Conservation (phyloP, 2,797 vertebrate species). For the Todus mexicanus region DNA sequence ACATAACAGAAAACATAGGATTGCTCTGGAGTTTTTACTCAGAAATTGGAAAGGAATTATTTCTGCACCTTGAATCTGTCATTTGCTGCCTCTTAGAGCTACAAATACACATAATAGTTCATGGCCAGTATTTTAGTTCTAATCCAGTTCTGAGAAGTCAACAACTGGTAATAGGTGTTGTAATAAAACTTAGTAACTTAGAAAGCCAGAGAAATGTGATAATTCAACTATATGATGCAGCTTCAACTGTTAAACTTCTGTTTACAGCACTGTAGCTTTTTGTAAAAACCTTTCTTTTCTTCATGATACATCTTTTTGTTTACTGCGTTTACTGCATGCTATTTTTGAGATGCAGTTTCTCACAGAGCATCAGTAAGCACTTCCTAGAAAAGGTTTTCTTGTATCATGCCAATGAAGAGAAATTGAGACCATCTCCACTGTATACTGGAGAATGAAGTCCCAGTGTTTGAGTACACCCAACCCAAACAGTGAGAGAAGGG, state of each 20-base stretch:
- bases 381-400: neutral
- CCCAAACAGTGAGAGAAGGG: neutral
- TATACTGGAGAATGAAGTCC: neutral
- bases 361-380: neutral
- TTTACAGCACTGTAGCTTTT: neutral
- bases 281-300: neutral
- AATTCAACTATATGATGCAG: neutral
- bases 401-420: neutral
- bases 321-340: neutral
- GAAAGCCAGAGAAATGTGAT: neutral
- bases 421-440: neutral
- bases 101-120: neutral
- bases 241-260: neutral
- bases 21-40: neutral
- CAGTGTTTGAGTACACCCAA: rapidly evolving
- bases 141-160: neutral
- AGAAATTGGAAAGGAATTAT: neutral
- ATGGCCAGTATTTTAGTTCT: neutral
- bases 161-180: neutral
- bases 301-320: neutral
- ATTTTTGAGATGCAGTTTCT: neutral
- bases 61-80: neutral
- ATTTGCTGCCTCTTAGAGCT: neutral
- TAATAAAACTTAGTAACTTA: neutral
- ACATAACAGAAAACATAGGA: neutral